Evolutionary conservation across 2,797 vertebrate species (phyloP).

Genomic region (Morelia viridis): DNA sequence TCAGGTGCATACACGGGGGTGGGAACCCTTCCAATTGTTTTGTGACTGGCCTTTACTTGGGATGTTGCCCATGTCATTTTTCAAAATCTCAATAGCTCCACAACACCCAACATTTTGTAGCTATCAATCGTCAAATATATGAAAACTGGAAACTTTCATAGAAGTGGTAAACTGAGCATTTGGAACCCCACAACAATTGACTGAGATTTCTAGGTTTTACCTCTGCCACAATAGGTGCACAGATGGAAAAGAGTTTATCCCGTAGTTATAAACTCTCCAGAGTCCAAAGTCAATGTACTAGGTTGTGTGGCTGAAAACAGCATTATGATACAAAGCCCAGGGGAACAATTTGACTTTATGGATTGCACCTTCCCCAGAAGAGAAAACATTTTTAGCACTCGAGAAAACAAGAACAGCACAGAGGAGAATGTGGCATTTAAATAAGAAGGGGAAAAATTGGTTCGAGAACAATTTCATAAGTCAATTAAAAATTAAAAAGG

Average conservation of each 20-base stretch:
- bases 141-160: background rate
- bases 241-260: background rate
- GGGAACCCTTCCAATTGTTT: too few species aligned
- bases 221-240: background rate
- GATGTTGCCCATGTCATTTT: too few species aligned
- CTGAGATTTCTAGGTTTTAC: background rate
- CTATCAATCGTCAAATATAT: too few species aligned
- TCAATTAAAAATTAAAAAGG: background rate
- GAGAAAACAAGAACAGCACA: background rate
- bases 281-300: background rate
- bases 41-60: too few species aligned
- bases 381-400: background rate
- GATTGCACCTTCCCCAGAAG: background rate
- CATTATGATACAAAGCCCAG: rapidly evolving
- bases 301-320: background rate
- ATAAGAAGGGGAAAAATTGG: background rate
- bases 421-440: background rate
- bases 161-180: background rate
- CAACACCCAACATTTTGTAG: too few species aligned
- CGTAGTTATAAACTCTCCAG: background rate
- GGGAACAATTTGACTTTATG: constrained; percentile 1
- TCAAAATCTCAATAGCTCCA: too few species aligned
- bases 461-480: background rate
- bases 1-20: too few species aligned
- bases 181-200: background rate